A percentile compares a stretch with the other conserved stretches of the same genome.
Conservation (phyloP, 1,140 invertebrate genomes). For the Lepidurus arcticus region DNA sequence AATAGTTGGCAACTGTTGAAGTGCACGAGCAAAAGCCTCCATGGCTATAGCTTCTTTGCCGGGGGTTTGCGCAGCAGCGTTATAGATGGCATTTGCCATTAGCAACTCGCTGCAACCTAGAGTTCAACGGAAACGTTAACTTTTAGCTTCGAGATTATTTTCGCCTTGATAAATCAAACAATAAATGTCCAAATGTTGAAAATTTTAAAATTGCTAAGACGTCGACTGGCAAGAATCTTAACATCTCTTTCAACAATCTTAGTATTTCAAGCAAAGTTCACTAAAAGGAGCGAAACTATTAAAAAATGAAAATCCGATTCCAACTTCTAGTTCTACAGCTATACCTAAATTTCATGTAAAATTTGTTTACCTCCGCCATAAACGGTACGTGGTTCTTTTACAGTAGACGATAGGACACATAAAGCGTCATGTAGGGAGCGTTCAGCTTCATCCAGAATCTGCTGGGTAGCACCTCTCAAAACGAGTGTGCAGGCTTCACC, state of each 20-base stretch:
- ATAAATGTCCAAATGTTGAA: no score
- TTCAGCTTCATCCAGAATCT: conserved; percentile 98
- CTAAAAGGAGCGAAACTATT: neutral
- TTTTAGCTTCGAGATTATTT: neutral
- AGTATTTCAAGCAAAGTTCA: neutral
- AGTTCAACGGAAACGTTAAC: conserved; percentile 34
- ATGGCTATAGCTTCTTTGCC: conserved; percentile 97
- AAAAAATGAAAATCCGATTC: neutral
- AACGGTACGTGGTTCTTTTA: conserved; percentile 84
- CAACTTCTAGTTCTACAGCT: neutral
- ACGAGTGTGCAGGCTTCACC: conserved; percentile 97
- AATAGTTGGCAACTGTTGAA: conserved; percentile 82
- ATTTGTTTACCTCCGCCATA: conserved; percentile 73
- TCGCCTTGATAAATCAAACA: no score
- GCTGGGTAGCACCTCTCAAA: conserved; percentile 96
- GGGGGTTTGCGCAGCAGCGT: conserved; percentile 77
- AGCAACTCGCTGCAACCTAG: conserved; percentile 83
- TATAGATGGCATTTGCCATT: conserved; percentile 87
- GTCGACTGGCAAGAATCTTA: no score
- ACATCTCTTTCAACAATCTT: no score
- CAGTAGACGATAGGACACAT: conserved; percentile 92
- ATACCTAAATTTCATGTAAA: neutral
- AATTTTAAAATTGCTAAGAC: no score
- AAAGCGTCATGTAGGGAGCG: conserved; percentile 96
- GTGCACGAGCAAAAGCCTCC: conserved; percentile 87